phyloP scores from a whole-genome alignment of 2,113 vertebrate genomes.

The Hoplias malabaricus region DNA sequence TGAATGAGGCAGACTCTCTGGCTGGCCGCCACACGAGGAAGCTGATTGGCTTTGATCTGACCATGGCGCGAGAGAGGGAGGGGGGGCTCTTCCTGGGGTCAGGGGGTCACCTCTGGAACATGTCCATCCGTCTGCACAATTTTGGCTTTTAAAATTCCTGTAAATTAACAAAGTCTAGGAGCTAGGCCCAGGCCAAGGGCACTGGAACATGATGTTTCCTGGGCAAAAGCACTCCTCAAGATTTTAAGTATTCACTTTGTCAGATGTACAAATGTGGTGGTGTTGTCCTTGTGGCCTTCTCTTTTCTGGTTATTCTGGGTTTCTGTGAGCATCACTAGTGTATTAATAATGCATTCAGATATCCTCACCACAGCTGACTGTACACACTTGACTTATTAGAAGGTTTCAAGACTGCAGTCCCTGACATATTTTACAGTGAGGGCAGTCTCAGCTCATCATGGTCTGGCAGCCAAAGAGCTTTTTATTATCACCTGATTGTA shows the following conservation, averaged over 20 bases:
- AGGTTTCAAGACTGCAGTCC: neutral
- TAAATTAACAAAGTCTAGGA: constrained; percentile 72
- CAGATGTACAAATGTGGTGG: constrained; percentile 15
- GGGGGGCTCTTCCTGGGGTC: constrained; percentile 74
- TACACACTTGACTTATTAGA: neutral
- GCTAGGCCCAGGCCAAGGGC: constrained; percentile 45
- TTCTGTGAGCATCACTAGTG: constrained; percentile 5
- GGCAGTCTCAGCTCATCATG: too few relatives aligned
- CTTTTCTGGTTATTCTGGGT: constrained; percentile 18
- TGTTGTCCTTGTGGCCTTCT: constrained; percentile 13
- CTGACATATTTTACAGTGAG: neutral
- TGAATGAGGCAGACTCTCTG: constrained; percentile 66
- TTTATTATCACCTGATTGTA: neutral
- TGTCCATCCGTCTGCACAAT: constrained; percentile 72
- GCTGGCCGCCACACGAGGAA: constrained; percentile 67
- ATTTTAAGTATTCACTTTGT: constrained; percentile 18
- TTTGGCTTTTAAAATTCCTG: constrained; percentile 75
- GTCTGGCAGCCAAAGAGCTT: neutral
- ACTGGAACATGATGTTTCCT: neutral
- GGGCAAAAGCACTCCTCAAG: neutral
- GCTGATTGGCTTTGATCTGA: constrained; percentile 79
- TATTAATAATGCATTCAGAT: constrained; percentile 23
- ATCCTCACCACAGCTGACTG: constrained; percentile 9
- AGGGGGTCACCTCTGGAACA: constrained; percentile 74
- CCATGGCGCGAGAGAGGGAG: constrained; percentile 50